Base-by-base conservation (phyloP, 1,140 invertebrate species). In the Aricia agestis region DNA sequence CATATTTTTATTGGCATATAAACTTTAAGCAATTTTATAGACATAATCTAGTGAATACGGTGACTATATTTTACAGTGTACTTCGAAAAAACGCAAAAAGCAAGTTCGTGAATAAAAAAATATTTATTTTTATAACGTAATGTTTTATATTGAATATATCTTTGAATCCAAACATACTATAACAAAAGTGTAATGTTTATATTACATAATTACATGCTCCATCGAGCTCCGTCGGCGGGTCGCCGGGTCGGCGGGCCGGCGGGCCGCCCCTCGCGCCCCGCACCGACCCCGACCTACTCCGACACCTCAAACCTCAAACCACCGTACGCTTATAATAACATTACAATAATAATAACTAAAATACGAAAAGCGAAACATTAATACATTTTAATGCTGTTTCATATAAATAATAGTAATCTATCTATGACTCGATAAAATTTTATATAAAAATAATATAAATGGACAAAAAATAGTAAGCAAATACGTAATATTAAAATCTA, bases 1-100 rank as follows among this genome's bases (percentile, higher is more conserved):
- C 76, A 82, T 83, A 71, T 77, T 76, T 89, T 91, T 89, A 91
- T 88, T 89, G 77, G 86, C 87, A 91, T 88, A 89, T 81, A 90
- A 88, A 89, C 76, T 84, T 87, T 84, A 89, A 91, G 86, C 89
- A 76, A 82, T 81, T 74, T 85, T 79, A 74, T 78, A 81, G 73
- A 80, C 80, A 80, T 81, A 25, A 75, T 76, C 74, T 81, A 79
- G 69, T 87, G 74, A 84, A 83, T 82, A 90, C 82, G 82, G 76
- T 87, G 85, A 89, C 84, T 87, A 84, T 88, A 84, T 85, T 75
- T 85, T 85, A 90, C 84, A 89, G 74, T 81, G 81, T 87, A 78
- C 83, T 72, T 83, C 82, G 83, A 85, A 82, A 52, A 86, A 89
- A 88, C 80, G 82, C 79, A 84, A n/a, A n/a, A n/a, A 78, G 78